Conservation (phyloP, 2,113 vertebrate genomes). For the Neodon shergylaensis region DNA sequence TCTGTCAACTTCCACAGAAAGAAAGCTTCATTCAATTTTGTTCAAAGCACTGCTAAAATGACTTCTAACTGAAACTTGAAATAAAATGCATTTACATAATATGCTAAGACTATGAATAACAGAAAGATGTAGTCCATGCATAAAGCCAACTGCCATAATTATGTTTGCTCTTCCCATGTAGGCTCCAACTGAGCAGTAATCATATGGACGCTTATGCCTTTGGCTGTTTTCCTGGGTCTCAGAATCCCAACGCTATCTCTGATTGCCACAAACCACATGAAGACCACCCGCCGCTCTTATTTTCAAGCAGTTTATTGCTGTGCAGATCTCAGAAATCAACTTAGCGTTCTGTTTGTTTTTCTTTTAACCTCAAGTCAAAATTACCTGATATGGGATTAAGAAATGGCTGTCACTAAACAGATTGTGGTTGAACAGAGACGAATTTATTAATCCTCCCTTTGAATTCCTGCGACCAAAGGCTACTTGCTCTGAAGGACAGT, state of each 20-base stretch:
- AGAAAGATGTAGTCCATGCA: constrained; percentile 9
- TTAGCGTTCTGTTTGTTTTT: not conserved
- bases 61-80: constrained; percentile 47
- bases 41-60: constrained; percentile 58
- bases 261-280: not conserved
- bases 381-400: not conserved
- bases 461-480: not conserved
- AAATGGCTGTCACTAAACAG: constrained; percentile 14
- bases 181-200: not conserved
- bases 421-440: not conserved
- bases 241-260: not conserved
- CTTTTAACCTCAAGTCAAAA: not conserved
- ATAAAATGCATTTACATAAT: constrained; percentile 59
- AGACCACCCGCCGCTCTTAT: not conserved
- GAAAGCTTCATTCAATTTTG: constrained; percentile 31
- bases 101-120: constrained; percentile 28
- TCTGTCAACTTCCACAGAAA: constrained; percentile 21
- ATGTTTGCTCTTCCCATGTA: constrained; percentile 9
- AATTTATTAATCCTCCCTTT: not conserved
- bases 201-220: not conserved
- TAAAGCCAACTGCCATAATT: constrained; percentile 27
- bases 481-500: not conserved
- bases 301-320: not conserved
- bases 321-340: not conserved
- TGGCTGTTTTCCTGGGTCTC: constrained; percentile 38